Evolutionary conservation across 1,140 invertebrate genomes (phyloP).

Genomic region (Homalodisca vitripennis): DNA sequence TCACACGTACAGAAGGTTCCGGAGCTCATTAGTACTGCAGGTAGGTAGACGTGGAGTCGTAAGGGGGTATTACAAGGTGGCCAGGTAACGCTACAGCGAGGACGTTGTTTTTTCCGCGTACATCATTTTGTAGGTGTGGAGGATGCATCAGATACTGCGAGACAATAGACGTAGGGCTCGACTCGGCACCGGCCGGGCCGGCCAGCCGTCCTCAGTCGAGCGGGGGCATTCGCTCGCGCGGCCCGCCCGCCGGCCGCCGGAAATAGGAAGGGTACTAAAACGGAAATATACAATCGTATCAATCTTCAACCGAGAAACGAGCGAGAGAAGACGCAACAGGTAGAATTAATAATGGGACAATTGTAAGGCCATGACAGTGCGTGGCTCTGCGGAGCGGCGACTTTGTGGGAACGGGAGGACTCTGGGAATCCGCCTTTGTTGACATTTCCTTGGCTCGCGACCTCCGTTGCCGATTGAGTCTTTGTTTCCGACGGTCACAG

Average conservation of each 20-base stretch:
- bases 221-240: background rate
- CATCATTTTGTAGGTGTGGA: background rate
- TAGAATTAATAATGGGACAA: slow-evolving; percentile 31
- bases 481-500: too few relatives aligned
- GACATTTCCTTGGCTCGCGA: slow-evolving; percentile 7
- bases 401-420: slow-evolving; percentile 16
- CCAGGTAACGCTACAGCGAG: too few relatives aligned
- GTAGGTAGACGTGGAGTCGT: too few relatives aligned
- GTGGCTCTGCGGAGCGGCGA: slow-evolving; percentile 11
- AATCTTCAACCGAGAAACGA: slow-evolving; percentile 27
- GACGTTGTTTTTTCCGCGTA: background rate
- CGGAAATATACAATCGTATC: slow-evolving; percentile 29
- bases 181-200: background rate
- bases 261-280: slow-evolving; percentile 28
- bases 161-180: slow-evolving; percentile 1
- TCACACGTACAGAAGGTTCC: too few relatives aligned
- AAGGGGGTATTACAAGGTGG: too few relatives aligned
- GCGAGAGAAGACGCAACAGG: slow-evolving; percentile 24
- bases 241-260: background rate
- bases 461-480: background rate
- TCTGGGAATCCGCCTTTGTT: background rate
- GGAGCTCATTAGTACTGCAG: too few relatives aligned
- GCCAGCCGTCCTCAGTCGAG: background rate
- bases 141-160: slow-evolving; percentile 14
- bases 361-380: slow-evolving; percentile 8